A percentile compares a stretch with the other conserved stretches of the same genome.
Evolutionary conservation across 1,140 invertebrate genomes (phyloP).

Genomic region (Globodera rostochiensis): DNA sequence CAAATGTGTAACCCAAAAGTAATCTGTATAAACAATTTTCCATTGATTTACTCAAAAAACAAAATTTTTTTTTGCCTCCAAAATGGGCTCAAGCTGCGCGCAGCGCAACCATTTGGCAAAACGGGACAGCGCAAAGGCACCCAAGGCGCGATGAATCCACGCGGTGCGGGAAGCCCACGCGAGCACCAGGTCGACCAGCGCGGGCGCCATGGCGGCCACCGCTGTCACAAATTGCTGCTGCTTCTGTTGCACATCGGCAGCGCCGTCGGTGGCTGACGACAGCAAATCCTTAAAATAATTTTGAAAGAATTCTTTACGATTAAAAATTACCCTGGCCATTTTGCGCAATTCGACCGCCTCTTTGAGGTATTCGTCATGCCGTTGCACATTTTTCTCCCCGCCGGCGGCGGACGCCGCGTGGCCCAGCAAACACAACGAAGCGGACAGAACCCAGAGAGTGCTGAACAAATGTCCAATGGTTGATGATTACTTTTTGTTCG

Average conservation of each 20-base stretch:
- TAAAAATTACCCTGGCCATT: background rate
- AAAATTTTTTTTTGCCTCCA: background rate
- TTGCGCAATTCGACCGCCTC: background rate
- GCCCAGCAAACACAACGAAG: background rate
- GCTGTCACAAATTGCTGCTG: background rate
- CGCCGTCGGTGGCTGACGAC: too few relatives aligned
- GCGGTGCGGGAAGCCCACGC: background rate
- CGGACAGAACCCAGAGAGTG: background rate
- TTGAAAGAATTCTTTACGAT: too few relatives aligned
- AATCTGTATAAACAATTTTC: too few relatives aligned
- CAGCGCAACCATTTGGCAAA: background rate
- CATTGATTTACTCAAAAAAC: too few relatives aligned
- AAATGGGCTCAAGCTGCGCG: background rate
- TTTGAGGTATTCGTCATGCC: background rate
- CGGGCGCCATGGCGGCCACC: background rate
- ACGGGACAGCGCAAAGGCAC: background rate
- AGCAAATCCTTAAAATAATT: too few relatives aligned
- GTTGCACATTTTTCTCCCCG: background rate
- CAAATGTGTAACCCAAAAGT: too few relatives aligned
- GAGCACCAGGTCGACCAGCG: background rate
- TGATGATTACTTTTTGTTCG: too few relatives aligned
- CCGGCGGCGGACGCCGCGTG: background rate
- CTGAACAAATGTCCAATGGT: background rate
- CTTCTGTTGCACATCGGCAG: background rate
- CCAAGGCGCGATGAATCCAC: background rate